Conservation (phyloP, 2,888 invertebrate genomes). For the Athalia circularis region DNA sequence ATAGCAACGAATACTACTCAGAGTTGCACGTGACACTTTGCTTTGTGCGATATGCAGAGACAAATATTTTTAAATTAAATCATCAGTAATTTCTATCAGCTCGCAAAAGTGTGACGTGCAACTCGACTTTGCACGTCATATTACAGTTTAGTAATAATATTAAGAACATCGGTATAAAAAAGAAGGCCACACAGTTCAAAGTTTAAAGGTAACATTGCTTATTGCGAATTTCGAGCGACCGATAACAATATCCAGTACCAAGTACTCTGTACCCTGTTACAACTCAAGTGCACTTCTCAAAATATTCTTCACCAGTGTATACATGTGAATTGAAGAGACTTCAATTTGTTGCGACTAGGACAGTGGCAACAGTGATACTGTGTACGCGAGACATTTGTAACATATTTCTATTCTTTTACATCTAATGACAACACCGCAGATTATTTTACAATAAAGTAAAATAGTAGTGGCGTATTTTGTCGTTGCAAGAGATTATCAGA, state of each 20-base stretch:
- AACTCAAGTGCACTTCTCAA: slow-evolving; percentile 7
- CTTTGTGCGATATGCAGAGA: background rate
- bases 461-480: slow-evolving; percentile 3
- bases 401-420: background rate
- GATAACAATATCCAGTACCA: slow-evolving; percentile 20
- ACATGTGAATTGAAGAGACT: background rate
- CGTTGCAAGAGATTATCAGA: background rate
- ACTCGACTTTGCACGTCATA: slow-evolving; percentile 34
- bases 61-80: background rate
- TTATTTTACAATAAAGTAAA: slow-evolving; percentile 20
- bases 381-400: background rate
- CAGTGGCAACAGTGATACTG: background rate
- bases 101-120: slow-evolving; percentile 7
- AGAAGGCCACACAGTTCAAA: slow-evolving; percentile 46
- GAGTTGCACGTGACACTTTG: slow-evolving; percentile 16
- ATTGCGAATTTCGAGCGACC: slow-evolving; percentile 10
- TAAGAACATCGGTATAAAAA: slow-evolving; percentile 38
- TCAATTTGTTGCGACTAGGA: background rate
- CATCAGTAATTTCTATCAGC: background rate
- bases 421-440: slow-evolving; percentile 2
- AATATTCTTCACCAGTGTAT: background rate
- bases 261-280: slow-evolving; percentile 22
- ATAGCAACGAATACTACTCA: slow-evolving; percentile 54
- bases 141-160: slow-evolving; percentile 29
- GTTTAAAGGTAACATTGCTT: slow-evolving; percentile 43